A percentile compares a stretch with the other conserved stretches of the same genome.
phyloP scores from a whole-genome alignment of 2,888 invertebrate species.

The Palloptera scutellata region DNA sequence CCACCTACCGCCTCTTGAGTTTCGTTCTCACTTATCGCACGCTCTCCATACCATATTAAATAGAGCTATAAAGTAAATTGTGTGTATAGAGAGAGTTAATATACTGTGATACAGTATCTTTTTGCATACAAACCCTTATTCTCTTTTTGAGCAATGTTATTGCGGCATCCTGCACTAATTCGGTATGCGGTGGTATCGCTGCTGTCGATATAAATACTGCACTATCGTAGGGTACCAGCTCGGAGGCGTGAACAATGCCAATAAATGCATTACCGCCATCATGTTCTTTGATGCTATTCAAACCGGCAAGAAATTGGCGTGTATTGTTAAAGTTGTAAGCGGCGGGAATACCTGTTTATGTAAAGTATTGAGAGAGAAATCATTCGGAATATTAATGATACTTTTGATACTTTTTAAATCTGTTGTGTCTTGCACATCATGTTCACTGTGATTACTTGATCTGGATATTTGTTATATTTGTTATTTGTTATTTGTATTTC shows the following conservation, averaged over 20 bases:
- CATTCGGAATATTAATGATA: no score
- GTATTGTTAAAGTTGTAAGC: conserved; percentile 63
- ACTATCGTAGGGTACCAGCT: conserved; percentile 71
- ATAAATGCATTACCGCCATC: conserved; percentile 68
- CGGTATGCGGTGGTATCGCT: conserved; percentile 67
- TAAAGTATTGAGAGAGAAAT: no score
- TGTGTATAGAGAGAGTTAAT: no score
- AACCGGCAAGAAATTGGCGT: conserved; percentile 60
- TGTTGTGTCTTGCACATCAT: no score
- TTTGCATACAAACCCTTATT: conserved; percentile 63
- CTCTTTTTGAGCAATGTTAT: conserved; percentile 64
- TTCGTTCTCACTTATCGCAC: conserved; percentile 61
- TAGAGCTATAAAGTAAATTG: conserved; percentile 59
- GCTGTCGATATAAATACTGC: conserved; percentile 72
- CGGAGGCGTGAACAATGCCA: conserved; percentile 69
- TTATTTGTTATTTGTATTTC: no score
- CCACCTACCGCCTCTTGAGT: conserved; percentile 62
- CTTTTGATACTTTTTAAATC: no score
- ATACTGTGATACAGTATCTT: no score
- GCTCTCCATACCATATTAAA: conserved; percentile 65
- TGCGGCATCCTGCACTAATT: conserved; percentile 64
- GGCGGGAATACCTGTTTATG: conserved; percentile 53
- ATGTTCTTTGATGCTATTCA: conserved; percentile 60
- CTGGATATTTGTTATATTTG: neutral
- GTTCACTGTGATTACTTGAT: no score